Percentiles rank a stretch among this genome's conserved stretches.
phyloP scores from a whole-genome alignment of 2,797 vertebrate species.

The Sandelia bainsii region DNA sequence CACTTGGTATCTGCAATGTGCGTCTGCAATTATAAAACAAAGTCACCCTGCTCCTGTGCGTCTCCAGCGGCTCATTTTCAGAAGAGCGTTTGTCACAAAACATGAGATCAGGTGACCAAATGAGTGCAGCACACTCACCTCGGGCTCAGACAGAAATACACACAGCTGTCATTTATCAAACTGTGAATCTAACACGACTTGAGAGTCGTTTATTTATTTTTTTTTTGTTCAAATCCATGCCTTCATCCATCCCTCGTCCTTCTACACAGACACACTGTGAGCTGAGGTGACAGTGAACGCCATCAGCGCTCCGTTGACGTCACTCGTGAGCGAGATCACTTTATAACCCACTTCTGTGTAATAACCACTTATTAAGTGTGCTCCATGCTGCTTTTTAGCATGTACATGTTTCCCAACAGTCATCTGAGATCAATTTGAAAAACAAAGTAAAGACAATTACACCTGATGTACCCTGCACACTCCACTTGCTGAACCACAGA shows the following conservation, averaged over 20 bases:
- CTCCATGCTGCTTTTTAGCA: background rate
- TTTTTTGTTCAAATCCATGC: background rate
- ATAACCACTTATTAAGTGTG: background rate
- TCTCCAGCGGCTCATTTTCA: constrained; percentile 7
- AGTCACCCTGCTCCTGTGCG: constrained; percentile 17
- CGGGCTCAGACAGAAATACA: constrained; percentile 27
- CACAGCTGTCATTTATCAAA: constrained; percentile 22
- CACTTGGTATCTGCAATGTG: constrained; percentile 29
- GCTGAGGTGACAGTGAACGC: background rate
- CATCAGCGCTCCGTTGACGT: background rate
- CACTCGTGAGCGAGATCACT: background rate
- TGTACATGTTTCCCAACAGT: background rate
- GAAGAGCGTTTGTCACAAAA: constrained; percentile 10
- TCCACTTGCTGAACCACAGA: too few relatives aligned
- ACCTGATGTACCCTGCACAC: too few relatives aligned
- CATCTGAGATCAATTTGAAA: background rate
- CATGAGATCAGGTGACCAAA: background rate
- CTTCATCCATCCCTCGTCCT: background rate
- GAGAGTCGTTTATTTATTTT: background rate
- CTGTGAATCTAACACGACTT: background rate
- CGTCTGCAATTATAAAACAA: constrained; percentile 16
- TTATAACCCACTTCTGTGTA: background rate
- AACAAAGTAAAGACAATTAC: background rate
- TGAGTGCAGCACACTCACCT: background rate
- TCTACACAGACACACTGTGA: background rate